A percentile compares a stretch with the other conserved stretches of the same genome.
phyloP scores from a whole-genome alignment of 2,797 vertebrate species.

The Neoniphon sammara region DNA sequence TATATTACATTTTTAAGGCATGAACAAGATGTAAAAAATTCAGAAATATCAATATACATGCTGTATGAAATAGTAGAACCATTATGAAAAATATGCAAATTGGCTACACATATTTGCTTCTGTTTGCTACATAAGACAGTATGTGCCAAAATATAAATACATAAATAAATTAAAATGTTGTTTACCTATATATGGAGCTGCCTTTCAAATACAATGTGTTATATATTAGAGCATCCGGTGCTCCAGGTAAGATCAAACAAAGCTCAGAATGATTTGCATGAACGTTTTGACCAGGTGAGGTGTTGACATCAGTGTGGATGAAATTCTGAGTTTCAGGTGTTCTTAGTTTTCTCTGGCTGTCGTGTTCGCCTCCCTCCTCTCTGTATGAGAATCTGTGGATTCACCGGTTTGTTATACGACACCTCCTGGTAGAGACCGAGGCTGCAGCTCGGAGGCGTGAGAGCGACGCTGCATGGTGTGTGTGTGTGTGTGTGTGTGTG shows the following conservation, averaged over 20 bases:
- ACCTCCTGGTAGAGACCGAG: slow-evolving; percentile 73
- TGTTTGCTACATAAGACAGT: too few species aligned
- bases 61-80: too few species aligned
- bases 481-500: slow-evolving; percentile 17
- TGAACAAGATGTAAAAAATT: not conserved
- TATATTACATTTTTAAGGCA: slow-evolving; percentile 33
- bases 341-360: slow-evolving; percentile 13
- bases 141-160: too few species aligned
- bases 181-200: too few species aligned
- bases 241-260: not conserved
- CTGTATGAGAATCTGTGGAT: slow-evolving; percentile 32
- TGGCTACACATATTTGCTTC: too few species aligned
- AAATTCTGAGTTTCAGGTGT: not conserved
- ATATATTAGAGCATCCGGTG: too few species aligned
- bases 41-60: slow-evolving; percentile 1
- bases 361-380: not conserved
- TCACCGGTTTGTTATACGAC: slow-evolving; percentile 59
- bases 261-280: not conserved
- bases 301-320: not conserved
- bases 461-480: not conserved
- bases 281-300: slow-evolving; percentile 14
- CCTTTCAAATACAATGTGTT: not conserved
- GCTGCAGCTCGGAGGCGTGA: slow-evolving; percentile 60
- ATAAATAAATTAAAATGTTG: too few species aligned
- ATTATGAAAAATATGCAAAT: not conserved